phyloP scores from a whole-genome alignment of 2,113 vertebrate genomes.

The Pipa parva region DNA sequence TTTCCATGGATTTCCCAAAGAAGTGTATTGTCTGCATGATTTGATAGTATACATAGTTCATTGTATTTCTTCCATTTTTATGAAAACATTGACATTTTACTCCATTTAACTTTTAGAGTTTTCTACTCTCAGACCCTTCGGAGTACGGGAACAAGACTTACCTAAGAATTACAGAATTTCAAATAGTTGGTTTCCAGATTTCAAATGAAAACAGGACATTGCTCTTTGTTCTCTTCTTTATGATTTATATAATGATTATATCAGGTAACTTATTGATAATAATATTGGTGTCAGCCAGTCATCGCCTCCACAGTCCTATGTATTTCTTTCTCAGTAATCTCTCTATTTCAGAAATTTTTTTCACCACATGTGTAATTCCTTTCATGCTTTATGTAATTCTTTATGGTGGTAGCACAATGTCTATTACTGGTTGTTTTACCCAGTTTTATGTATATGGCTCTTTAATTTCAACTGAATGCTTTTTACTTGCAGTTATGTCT shows the following conservation, averaged over 20 bases:
- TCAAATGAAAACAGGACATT: conserved; percentile 10
- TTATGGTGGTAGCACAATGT: conserved; percentile 38
- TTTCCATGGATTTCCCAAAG: too few species aligned
- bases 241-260: conserved; percentile 43
- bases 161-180: conserved; percentile 21
- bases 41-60: too few species aligned
- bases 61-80: too few species aligned
- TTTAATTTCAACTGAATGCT: conserved; percentile 43
- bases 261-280: conserved; percentile 37
- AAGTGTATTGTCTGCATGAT: too few species aligned
- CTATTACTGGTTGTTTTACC: conserved; percentile 28
- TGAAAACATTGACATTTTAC: too few species aligned
- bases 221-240: conserved; percentile 36
- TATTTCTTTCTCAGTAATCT: conserved; percentile 39
- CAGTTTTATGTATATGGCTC: conserved; percentile 48
- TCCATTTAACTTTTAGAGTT: too few species aligned
- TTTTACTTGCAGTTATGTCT: conserved; percentile 43
- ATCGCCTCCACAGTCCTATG: conserved; percentile 36
- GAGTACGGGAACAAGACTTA: background rate
- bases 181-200: conserved; percentile 41
- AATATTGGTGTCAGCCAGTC: conserved; percentile 30
- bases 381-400: conserved; percentile 46
- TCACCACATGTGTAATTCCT: conserved; percentile 44
- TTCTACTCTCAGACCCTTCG: background rate
- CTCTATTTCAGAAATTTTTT: conserved; percentile 45